Base-by-base conservation (phyloP, 2,797 vertebrate species). In the Pseudomugil gertrudae region DNA sequence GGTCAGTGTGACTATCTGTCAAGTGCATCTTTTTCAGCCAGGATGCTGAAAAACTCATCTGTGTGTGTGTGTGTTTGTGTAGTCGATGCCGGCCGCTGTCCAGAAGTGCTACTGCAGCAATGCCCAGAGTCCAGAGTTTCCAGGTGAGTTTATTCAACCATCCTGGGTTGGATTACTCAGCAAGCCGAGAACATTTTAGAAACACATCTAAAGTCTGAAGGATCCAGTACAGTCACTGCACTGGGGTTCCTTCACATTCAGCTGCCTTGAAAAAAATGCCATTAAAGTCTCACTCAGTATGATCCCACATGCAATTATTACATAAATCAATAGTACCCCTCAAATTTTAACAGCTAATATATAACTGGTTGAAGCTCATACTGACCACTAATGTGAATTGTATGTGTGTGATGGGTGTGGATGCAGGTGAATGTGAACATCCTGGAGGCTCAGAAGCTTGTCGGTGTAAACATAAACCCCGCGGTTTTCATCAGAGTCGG, bases 381-480 rank as follows among this genome's bases (percentile, higher is more conserved):
- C 14, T 26, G 15, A 51, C 5, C 23, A 50, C 5, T 51, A 6
- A 51, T 14, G 4, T 51, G 24, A 50, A 11, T 23, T 53, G 56
- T 63, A 19, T 59, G 36, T 63, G 32, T 62, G 26, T 68, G 17
- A 67, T 72, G 2, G 67, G 33, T 67, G 23, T 70, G 32, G 14
- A 0, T 9, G 1, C 73, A 98, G 97, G 90, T 98, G 60, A 95
- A 95, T 13, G 88, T 99, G 64, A 97, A 95, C 29, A 91, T 99
- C 57, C 90, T 96, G 9, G 95, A 98, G 88, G 97, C 96, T 17
- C 98, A 96, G 92, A 97, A 96, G 59, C 87, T 98, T 73, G 92
- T 95, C 3, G 97, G 96, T 9, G 95, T 98, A 61, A 98, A 98
- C 86, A 98, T 98, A 78, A 96, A 95, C 69, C 96, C 97, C 2